Percentiles rank a stretch among this genome's conserved stretches.
These are phyloP conservation scores for Trichogramma pretiosum DNA, from an alignment of 1,140 invertebrate genomes.

Conservation along the genomic window DNA sequence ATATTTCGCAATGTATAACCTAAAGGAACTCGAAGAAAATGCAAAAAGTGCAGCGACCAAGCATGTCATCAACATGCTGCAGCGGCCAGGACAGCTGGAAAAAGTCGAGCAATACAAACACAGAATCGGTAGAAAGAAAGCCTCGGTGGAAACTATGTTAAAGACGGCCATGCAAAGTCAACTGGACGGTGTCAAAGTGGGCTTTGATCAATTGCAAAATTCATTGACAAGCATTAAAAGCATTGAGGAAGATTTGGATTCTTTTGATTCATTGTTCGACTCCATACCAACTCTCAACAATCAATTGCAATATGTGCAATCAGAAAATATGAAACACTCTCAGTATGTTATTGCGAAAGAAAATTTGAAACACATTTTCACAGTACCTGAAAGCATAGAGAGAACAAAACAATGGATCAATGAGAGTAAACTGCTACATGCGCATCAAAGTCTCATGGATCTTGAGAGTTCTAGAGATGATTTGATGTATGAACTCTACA, in stretches of 20 bases:
- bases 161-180: slow-evolving; percentile 99
- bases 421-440: slow-evolving; percentile 89
- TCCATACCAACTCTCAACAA: slow-evolving; percentile 63
- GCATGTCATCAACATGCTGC: slow-evolving; percentile 88
- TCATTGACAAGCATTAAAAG: slow-evolving; percentile 73
- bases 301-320: slow-evolving; percentile 74
- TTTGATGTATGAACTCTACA: slow-evolving; percentile 88
- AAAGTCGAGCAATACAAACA: slow-evolving; percentile 87
- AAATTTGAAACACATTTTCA: slow-evolving; percentile 96
- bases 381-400: slow-evolving; percentile 90
- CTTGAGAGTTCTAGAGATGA: slow-evolving; percentile 95
- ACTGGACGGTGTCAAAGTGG: slow-evolving; percentile 88
- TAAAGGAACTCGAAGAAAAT: slow-evolving; percentile 69
- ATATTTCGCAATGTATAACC: slow-evolving; percentile 63
- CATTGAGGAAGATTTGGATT: slow-evolving; percentile 56
- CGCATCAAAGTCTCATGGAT: slow-evolving; percentile 91
- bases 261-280: slow-evolving; percentile 49
- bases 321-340: slow-evolving; percentile 88
- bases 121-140: slow-evolving; percentile 72
- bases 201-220: slow-evolving; percentile 80
- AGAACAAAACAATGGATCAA: slow-evolving; percentile 90
- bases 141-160: slow-evolving; percentile 91
- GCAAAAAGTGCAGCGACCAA: slow-evolving; percentile 76
- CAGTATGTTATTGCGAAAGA: slow-evolving; percentile 96
- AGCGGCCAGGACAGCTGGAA: slow-evolving; percentile 90